phyloP scores from a whole-genome alignment of 2,113 vertebrate genomes.

The Myocastor coypus region DNA sequence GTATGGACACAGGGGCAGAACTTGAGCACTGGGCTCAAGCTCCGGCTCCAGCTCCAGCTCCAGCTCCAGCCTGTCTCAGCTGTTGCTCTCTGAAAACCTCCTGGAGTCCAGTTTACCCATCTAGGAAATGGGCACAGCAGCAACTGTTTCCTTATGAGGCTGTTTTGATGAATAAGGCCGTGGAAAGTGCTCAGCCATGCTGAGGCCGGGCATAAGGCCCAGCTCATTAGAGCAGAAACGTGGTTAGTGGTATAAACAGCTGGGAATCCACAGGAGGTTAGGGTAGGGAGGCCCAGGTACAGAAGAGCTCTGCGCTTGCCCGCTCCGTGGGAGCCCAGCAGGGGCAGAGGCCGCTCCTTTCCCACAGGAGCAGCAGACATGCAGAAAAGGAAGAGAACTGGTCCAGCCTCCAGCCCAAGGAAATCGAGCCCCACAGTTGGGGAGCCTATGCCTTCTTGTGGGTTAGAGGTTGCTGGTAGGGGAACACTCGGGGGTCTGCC shows the following conservation, averaged over 20 bases:
- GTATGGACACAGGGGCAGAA: background rate
- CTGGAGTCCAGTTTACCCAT: background rate
- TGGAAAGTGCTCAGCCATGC: background rate
- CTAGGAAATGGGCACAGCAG: background rate
- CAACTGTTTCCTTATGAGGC: background rate
- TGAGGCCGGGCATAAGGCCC: too few relatives aligned
- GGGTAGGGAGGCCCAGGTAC: too few relatives aligned
- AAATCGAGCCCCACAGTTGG: rapidly evolving
- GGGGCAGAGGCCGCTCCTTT: background rate
- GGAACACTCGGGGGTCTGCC: rapidly evolving
- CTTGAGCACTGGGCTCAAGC: background rate
- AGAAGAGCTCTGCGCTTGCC: background rate
- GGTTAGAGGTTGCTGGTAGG: background rate
- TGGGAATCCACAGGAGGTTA: background rate
- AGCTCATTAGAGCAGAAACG: background rate
- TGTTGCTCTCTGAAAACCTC: background rate
- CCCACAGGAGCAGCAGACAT: background rate
- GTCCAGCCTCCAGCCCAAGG: background rate
- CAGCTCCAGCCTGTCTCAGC: background rate
- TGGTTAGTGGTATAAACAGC: background rate
- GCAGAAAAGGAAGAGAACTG: background rate
- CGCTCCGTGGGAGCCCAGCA: background rate
- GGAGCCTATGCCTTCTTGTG: background rate
- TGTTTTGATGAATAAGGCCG: background rate
- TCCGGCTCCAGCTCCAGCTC: background rate